Evolutionary conservation across 2,797 vertebrate genomes (phyloP).

Genomic region (Zalophus californianus): DNA sequence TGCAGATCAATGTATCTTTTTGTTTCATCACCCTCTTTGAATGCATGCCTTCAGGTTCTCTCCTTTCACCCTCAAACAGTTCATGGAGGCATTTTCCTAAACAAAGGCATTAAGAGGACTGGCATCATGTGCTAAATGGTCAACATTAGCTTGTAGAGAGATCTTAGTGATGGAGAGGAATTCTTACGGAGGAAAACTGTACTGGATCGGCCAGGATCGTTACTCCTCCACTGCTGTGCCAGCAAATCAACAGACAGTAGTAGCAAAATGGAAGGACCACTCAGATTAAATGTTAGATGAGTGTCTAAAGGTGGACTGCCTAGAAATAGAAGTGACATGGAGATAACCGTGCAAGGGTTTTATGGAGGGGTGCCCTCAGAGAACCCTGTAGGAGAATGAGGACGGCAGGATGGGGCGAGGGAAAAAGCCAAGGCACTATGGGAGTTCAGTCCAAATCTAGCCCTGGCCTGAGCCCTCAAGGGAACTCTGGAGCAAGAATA

Average conservation of each 20-base stretch:
- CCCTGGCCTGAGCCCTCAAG: background rate
- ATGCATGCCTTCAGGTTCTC: background rate
- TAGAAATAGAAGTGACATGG: background rate
- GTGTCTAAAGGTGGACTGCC: background rate
- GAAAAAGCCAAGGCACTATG: background rate
- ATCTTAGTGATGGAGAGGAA: background rate
- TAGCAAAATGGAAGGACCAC: background rate
- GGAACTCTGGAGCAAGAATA: background rate
- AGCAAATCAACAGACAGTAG: background rate
- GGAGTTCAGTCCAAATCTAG: background rate
- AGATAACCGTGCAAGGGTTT: background rate
- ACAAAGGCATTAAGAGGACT: background rate
- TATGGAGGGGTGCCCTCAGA: background rate
- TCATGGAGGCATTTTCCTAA: slow-evolving; percentile 31
- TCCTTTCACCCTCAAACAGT: background rate
- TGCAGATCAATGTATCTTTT: background rate
- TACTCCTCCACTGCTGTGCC: background rate
- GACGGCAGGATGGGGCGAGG: background rate
- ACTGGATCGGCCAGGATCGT: background rate
- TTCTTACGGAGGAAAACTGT: background rate
- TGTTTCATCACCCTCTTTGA: background rate
- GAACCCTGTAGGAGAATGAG: background rate
- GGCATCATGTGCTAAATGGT: background rate
- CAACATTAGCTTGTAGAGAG: background rate
- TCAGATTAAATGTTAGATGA: background rate